Base-by-base conservation (phyloP, 2,888 invertebrate genomes). In the Drosophila prolongata region DNA sequence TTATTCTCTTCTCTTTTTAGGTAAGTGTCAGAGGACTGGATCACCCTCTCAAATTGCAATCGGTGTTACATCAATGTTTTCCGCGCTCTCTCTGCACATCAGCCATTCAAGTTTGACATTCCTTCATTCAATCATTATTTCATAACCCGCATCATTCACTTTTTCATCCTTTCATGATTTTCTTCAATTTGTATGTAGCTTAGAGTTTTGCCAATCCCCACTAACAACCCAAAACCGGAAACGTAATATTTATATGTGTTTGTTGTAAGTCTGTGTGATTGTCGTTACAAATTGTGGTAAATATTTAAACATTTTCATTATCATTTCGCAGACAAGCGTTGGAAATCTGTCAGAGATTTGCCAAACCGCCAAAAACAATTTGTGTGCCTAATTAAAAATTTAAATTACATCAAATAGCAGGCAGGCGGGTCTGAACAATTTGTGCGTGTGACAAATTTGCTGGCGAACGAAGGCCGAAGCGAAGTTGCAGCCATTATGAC, bases 361-460 rank as follows among this genome's bases (percentile, higher is more conserved):
- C 70, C 55, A 77, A 81, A 84, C 81, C 87, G 77, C 78, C 68
- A 57, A 84, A 81, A 78, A 81, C 89, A 87, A 87, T 89, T 87
- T 84, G 87, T 78, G 76, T 79, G 87, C 87, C 85, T 87, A 87
- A 89, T 87, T 87, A 89, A 87, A 85, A 89, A 89, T 87, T 89
- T 89, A 87, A 89, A 87, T 87, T 89, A 80, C 86, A 89, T 87
- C 85, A 89, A 88, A 86, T 76, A 79, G 54, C 44, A 49, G 53
- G 27, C 16, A n/a, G 44, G 37, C 24, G 16, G 34, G 44, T 30
- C 47, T 24, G 40, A 66, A 71, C 82, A 87, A 82, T 82, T 82
- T 82, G 80, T 80, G 73, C 79, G 79, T 76, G 75, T 79, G 85
- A 87, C 87, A 83, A 83, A 84, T 87, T 82, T 73, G 71, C 77